Conservation (phyloP, 1,140 invertebrate genomes). For the Drosophila sechellia region DNA sequence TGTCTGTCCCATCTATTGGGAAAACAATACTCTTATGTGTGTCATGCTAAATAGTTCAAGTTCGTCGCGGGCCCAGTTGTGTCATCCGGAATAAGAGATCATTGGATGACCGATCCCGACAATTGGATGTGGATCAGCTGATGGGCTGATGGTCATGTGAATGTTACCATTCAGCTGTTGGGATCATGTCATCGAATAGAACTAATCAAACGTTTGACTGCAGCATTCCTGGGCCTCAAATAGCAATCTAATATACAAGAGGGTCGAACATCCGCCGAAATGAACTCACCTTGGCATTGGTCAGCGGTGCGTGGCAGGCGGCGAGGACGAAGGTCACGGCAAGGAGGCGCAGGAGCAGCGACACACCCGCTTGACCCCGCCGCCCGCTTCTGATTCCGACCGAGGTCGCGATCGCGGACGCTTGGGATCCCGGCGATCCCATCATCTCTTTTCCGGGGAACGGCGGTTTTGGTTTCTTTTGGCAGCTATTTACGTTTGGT, state of each 20-base stretch:
- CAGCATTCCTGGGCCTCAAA: not conserved
- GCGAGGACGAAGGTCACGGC: constrained; percentile 61
- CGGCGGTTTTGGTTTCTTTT: constrained; percentile 33
- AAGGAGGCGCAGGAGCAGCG: constrained; percentile 66
- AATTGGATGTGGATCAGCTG: not conserved
- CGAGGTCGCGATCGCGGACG: constrained; percentile 26
- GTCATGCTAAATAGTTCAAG: constrained; percentile 67
- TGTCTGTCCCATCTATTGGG: constrained; percentile 17
- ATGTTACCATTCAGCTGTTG: not conserved
- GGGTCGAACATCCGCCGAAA: too few species aligned
- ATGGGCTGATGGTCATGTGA: not conserved
- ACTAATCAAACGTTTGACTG: too few species aligned
- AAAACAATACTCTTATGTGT: constrained; percentile 21
- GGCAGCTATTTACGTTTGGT: constrained; percentile 55
- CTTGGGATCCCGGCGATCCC: constrained; percentile 73
- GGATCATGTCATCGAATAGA: not conserved
- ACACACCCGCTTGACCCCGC: constrained; percentile 31
- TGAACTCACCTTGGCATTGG: constrained; percentile 73
- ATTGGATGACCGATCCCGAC: not conserved
- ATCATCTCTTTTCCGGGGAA: constrained; percentile 34
- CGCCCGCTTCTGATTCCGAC: constrained; percentile 9
- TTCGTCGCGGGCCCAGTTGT: constrained; percentile 40
- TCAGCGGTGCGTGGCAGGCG: constrained; percentile 60
- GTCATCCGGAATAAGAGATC: constrained; percentile 1
- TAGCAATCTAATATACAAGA: too few species aligned